Conservation (phyloP, 2,797 vertebrate genomes). For the Myotis daubentonii region DNA sequence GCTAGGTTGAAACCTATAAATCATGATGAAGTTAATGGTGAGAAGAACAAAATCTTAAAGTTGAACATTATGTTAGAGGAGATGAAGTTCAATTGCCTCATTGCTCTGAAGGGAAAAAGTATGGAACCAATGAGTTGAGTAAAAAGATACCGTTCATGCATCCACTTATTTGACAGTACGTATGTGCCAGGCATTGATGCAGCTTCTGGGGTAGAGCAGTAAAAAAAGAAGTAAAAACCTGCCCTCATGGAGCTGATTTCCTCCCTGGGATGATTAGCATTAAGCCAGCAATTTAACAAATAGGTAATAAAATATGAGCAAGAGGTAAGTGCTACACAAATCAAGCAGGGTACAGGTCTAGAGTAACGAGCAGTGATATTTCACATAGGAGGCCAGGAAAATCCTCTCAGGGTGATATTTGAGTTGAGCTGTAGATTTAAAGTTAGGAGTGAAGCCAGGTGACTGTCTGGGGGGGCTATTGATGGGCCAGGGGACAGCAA, state of each 20-base stretch:
- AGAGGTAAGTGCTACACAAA: neutral
- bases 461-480: neutral
- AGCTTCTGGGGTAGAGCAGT: neutral
- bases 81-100: neutral
- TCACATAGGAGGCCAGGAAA: neutral
- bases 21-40: neutral
- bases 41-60: neutral
- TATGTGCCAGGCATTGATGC: neutral
- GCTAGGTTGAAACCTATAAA: neutral
- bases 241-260: neutral
- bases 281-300: neutral
- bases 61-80: neutral
- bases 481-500: neutral
- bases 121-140: neutral
- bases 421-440: neutral
- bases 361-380: neutral
- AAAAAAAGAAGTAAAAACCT: neutral
- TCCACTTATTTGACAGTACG: neutral
- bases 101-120: conserved; percentile 12
- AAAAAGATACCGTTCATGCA: neutral
- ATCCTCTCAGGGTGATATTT: neutral
- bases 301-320: neutral
- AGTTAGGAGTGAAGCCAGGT: neutral
- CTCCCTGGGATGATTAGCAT: neutral
- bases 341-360: neutral